These are phyloP conservation scores for Porites cylindrica DNA, from an alignment of 92 coral and sea anemone species.

Conservation along the genomic window DNA sequence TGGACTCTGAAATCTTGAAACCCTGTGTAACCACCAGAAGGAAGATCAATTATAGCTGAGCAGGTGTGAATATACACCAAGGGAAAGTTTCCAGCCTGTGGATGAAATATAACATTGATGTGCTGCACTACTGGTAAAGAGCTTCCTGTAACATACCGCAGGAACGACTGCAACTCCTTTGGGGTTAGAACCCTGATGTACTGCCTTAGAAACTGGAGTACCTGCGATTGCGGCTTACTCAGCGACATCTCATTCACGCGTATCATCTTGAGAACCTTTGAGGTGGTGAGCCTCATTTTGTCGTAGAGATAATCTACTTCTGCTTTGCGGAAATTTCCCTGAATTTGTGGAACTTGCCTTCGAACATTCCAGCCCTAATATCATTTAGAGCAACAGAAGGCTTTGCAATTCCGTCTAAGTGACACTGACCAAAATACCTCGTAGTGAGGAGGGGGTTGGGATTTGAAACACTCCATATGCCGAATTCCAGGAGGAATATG, in stretches of 20 bases:
- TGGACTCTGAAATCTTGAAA: constrained; percentile 56
- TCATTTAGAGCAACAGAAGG: constrained; percentile 4
- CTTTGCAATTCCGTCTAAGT: constrained; percentile 37
- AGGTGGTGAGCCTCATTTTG: too few species aligned
- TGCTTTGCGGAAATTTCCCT: too few species aligned
- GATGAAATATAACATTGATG: constrained; percentile 9
- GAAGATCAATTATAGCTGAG: constrained; percentile 58
- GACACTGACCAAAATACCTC: constrained; percentile 19
- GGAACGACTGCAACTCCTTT: constrained; percentile 25
- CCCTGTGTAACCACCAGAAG: constrained; percentile 46
- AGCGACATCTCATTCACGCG: too few species aligned
- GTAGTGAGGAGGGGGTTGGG: neutral
- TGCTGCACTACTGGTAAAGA: constrained; percentile 30
- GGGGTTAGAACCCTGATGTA: too few species aligned
- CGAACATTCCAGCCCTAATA: neutral
- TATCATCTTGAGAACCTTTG: too few species aligned
- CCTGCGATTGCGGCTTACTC: too few species aligned
- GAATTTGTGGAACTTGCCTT: neutral
- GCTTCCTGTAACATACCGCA: constrained; percentile 32
- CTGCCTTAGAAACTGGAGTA: too few species aligned
- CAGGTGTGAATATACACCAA: constrained; percentile 51
- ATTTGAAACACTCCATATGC: constrained; percentile 32
- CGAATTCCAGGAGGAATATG: constrained; percentile 30
- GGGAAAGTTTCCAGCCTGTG: constrained; percentile 33
- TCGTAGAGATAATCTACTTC: too few species aligned